Evolutionary conservation across 2,797 vertebrate genomes (phyloP).

Genomic region (Enteromius anoplus): DNA sequence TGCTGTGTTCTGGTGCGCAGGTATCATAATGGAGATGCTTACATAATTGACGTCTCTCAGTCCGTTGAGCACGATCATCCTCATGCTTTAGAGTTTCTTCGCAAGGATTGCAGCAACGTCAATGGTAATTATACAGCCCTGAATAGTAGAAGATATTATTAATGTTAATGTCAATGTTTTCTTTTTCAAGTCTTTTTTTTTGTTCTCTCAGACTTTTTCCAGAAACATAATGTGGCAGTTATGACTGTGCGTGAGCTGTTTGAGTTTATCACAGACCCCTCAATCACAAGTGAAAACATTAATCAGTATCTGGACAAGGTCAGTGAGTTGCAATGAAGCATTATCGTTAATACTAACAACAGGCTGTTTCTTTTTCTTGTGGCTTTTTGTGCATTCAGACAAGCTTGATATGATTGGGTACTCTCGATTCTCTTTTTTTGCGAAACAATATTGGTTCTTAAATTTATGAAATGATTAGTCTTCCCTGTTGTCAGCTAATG

Average conservation of each 20-base stretch:
- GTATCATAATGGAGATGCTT: conserved; percentile 83
- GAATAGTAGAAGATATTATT: background rate
- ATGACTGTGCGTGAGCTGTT: conserved; percentile 96
- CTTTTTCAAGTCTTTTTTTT: background rate
- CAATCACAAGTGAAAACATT: conserved; percentile 85
- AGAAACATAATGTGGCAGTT: conserved; percentile 83
- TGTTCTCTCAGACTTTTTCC: conserved; percentile 84
- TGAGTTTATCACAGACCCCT: conserved; percentile 92
- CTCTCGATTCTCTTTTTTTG: background rate
- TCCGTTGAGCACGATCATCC: conserved; percentile 96
- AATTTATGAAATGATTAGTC: background rate
- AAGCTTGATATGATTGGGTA: background rate
- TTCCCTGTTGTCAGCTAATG: background rate
- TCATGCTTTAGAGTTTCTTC: conserved; percentile 91
- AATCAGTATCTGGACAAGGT: conserved; percentile 91
- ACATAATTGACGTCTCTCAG: conserved; percentile 95
- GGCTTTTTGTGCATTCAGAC: background rate
- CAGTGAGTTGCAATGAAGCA: conserved; percentile 37
- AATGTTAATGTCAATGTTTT: background rate
- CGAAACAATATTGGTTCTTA: background rate
- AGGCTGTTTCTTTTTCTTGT: background rate
- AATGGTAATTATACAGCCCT: conserved; percentile 76
- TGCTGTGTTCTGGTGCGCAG: conserved; percentile 64
- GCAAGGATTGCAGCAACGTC: conserved; percentile 92
- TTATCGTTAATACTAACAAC: background rate